Percentiles rank a stretch among this genome's conserved stretches.
Conservation (phyloP, 2,797 vertebrate species). For the Coilia nasus region DNA sequence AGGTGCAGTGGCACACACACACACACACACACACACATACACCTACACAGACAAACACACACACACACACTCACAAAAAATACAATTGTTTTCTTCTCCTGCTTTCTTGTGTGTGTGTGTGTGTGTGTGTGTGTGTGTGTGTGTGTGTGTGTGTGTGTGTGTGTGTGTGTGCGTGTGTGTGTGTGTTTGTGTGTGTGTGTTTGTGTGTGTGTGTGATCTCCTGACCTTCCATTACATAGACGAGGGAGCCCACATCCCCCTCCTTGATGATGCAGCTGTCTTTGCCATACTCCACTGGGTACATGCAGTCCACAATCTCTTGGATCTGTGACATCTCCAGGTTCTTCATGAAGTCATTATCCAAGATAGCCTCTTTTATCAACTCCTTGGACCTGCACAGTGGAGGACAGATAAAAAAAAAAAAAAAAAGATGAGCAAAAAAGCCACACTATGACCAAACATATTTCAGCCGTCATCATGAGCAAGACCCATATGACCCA, state of each 20-base stretch:
- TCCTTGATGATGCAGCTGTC: slow-evolving; percentile 99
- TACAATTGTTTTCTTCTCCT: not conserved
- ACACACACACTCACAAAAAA: not conserved
- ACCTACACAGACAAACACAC: not conserved
- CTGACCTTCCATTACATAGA: slow-evolving; percentile 98
- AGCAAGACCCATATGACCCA: no score
- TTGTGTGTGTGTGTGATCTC: not conserved
- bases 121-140: slow-evolving; percentile 6
- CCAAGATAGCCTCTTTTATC: slow-evolving; percentile 97
- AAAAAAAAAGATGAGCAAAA: not conserved
- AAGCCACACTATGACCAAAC: not conserved
- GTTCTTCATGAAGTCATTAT: slow-evolving; percentile 99
- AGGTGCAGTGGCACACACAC: not conserved
- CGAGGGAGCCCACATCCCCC: slow-evolving; percentile 95
- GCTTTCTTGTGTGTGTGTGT: not conserved
- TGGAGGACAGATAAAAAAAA: not conserved
- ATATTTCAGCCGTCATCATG: not conserved
- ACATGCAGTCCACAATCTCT: slow-evolving; percentile 99
- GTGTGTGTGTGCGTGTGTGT: slow-evolving; percentile 4
- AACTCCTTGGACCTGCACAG: slow-evolving; percentile 91
- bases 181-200: not conserved
- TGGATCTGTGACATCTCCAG: slow-evolving; percentile 98
- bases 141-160: slow-evolving; percentile 20
- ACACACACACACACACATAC: not conserved
- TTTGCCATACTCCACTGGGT: slow-evolving; percentile 96